Evolutionary conservation across 2,888 invertebrate genomes (phyloP).

Genomic region (Podotricha telesiphe): DNA sequence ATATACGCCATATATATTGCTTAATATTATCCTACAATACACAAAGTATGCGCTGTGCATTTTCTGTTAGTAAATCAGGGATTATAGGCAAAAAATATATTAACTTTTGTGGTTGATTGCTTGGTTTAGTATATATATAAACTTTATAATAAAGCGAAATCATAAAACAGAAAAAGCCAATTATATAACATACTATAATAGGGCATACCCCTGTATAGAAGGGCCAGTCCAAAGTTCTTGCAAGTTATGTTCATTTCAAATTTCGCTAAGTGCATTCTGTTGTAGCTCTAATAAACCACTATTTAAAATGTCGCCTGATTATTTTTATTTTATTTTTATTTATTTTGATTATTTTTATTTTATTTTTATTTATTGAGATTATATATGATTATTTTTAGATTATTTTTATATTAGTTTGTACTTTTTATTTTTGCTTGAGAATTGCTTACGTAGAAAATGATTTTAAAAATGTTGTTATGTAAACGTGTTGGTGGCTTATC

Average conservation of each 20-base stretch:
- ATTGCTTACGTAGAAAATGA: not conserved
- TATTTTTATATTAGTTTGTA: not conserved
- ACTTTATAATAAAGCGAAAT: too few species aligned
- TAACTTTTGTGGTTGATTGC: too few species aligned
- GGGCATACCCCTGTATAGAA: not conserved
- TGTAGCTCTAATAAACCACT: constrained; percentile 37
- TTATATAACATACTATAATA: not conserved
- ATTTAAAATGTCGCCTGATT: constrained; percentile 4
- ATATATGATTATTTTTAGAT: too few species aligned
- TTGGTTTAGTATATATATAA: too few species aligned
- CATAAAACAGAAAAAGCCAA: not conserved
- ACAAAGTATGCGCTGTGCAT: too few species aligned
- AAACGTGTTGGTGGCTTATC: too few species aligned
- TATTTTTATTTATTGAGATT: too few species aligned
- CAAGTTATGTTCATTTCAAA: constrained; percentile 34
- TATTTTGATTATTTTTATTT: not conserved
- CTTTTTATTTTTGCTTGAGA: not conserved
- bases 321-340: constrained; percentile 10
- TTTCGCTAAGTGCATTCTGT: constrained; percentile 41
- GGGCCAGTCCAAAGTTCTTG: not conserved
- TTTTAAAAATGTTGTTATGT: too few species aligned
- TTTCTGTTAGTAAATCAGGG: too few species aligned
- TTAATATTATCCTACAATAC: too few species aligned
- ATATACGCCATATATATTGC: too few species aligned
- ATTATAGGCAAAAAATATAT: too few species aligned